Percentiles rank a stretch among this genome's conserved stretches.
Evolutionary conservation across 2,888 invertebrate species (phyloP).

Genomic region (Diogma glabrata): DNA sequence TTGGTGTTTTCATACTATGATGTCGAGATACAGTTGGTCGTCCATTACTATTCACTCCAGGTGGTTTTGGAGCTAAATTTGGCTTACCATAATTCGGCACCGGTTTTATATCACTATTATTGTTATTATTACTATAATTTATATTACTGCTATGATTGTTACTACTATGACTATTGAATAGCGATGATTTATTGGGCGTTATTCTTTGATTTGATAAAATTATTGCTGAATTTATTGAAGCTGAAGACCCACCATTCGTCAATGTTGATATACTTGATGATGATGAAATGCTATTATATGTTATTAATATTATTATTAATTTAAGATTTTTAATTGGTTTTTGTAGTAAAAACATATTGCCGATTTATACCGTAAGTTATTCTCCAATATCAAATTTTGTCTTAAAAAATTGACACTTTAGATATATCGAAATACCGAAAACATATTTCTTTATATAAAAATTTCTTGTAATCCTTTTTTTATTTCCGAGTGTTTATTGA

Average conservation of each 20-base stretch:
- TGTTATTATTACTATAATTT: conserved; percentile 13
- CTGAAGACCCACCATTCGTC: conserved; percentile 15
- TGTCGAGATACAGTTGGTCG: conserved; percentile 51
- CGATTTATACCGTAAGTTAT: too few species aligned
- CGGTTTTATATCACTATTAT: conserved; percentile 26
- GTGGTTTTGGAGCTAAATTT: conserved; percentile 74
- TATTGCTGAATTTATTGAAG: conserved; percentile 5
- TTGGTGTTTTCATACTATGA: conserved; percentile 74
- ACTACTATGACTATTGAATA: conserved; percentile 26
- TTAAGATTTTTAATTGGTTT: too few species aligned
- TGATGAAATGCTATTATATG: too few species aligned
- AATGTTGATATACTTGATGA: conserved; percentile 22
- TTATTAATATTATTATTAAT: too few species aligned
- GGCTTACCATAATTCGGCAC: conserved; percentile 63
- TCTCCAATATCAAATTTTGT: too few species aligned
- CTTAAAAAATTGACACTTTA: too few species aligned
- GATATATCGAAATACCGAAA: too few species aligned
- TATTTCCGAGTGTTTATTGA: too few species aligned
- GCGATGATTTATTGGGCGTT: conserved; percentile 32
- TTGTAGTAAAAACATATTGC: too few species aligned
- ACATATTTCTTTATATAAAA: too few species aligned
- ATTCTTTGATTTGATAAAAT: not conserved
- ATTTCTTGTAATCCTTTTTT: too few species aligned
- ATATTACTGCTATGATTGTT: too few species aligned
- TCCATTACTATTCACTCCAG: conserved; percentile 39